These are phyloP conservation scores for Amphimallon solstitiale DNA, from an alignment of 2,888 invertebrate species.

Conservation along the genomic window DNA sequence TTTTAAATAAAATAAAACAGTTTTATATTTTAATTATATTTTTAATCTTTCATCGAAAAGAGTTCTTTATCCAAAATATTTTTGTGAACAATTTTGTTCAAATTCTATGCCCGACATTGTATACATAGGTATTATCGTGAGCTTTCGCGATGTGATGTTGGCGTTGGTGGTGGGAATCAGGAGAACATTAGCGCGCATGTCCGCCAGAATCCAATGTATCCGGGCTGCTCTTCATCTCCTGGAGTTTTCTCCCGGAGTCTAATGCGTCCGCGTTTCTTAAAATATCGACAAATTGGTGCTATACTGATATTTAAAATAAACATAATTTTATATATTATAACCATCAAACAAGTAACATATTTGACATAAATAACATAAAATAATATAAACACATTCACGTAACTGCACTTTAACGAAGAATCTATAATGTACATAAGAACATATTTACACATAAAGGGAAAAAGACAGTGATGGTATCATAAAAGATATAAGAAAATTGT, in stretches of 20 bases:
- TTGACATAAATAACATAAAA: conserved; percentile 1
- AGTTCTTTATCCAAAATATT: no score
- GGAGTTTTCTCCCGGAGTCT: conserved; percentile 55
- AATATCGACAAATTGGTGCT: conserved; percentile 57
- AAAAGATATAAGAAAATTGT: no score
- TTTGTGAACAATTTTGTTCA: no score
- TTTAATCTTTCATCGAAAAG: no score
- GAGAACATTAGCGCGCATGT: conserved; percentile 45
- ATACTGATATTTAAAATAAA: conserved; percentile 44
- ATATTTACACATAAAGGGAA: not conserved
- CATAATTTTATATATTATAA: conserved; percentile 30
- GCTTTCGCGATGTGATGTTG: not conserved
- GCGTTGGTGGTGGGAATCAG: not conserved
- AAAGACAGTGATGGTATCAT: no score
- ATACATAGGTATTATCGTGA: not conserved
- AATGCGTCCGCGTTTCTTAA: conserved; percentile 50
- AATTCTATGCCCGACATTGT: no score
- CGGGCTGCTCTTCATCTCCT: conserved; percentile 53
- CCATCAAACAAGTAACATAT: not conserved
- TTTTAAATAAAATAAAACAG: no score
- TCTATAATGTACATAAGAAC: no score
- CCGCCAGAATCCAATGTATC: conserved; percentile 55
- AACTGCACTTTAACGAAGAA: not conserved
- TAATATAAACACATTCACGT: not conserved
- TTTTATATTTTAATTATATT: no score